Percentiles rank a stretch among this genome's conserved stretches.
Conservation (phyloP, 2,113 vertebrate species). For the Clinocottus analis region DNA sequence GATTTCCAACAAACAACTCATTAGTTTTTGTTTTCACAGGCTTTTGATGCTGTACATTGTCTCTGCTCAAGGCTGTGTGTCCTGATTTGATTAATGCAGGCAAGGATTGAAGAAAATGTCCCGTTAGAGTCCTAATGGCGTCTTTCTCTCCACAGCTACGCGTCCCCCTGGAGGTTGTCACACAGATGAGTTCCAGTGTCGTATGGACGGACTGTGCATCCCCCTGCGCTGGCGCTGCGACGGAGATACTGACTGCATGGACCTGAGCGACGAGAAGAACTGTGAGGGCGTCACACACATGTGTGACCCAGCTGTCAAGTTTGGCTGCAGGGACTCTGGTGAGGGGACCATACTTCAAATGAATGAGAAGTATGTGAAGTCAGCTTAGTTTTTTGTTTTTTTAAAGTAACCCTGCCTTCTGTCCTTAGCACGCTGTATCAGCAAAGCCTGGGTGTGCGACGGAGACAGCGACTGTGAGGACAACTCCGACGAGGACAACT, state of each 20-base stretch:
- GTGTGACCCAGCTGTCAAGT: conserved; percentile 96
- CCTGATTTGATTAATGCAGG: conserved; percentile 18
- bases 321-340: conserved; percentile 95
- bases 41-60: conserved; percentile 21
- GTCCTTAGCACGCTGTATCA: conserved; percentile 91
- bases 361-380: not conserved
- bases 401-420: conserved; percentile 10
- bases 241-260: conserved; percentile 97
- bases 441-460: conserved; percentile 98
- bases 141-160: conserved; percentile 82
- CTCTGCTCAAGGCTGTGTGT: conserved; percentile 28
- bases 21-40: conserved; percentile 35
- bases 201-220: conserved; percentile 94
- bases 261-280: conserved; percentile 96
- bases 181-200: conserved; percentile 94
- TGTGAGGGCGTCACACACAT: conserved; percentile 95
- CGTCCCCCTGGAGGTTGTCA: conserved; percentile 96
- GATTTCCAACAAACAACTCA: conserved; percentile 28
- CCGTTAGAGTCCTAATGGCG: not conserved
- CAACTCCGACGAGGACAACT: conserved; percentile 97
- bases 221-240: conserved; percentile 96
- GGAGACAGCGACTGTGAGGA: conserved; percentile 98
- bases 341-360: conserved; percentile 10
- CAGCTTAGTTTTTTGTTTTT: not conserved
- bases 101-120: not conserved